A percentile compares a stretch with the other conserved stretches of the same genome.
Evolutionary conservation across 1,140 invertebrate species (phyloP).

Genomic region (Lanistes nyassanus): DNA sequence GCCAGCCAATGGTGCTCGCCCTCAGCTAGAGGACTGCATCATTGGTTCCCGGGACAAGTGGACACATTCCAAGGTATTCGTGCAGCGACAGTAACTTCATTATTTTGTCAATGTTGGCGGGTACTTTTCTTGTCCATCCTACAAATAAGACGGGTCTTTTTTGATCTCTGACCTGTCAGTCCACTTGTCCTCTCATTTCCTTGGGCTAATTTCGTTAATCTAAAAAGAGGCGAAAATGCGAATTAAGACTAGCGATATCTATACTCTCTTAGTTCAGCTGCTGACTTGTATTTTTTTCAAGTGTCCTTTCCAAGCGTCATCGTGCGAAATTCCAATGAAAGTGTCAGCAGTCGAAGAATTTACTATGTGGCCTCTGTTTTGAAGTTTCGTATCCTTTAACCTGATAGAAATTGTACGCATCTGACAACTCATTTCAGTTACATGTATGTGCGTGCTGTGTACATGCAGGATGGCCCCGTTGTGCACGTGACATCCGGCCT

Average conservation of each 20-base stretch:
- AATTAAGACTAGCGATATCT: not conserved
- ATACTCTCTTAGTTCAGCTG: too few species aligned
- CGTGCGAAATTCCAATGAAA: too few species aligned
- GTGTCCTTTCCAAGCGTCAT: too few species aligned
- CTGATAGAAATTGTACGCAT: not conserved
- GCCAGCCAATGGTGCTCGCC: not conserved
- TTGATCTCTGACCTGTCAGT: not conserved
- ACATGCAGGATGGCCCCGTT: conserved; percentile 36
- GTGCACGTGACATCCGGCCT: conserved; percentile 37
- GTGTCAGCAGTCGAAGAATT: too few species aligned
- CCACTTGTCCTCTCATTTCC: not conserved
- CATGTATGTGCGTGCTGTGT: not conserved
- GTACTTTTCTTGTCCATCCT: too few species aligned
- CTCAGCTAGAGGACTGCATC: conserved; percentile 35
- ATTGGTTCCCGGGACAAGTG: conserved; percentile 36
- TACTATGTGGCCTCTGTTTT: too few species aligned
- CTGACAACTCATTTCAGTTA: not conserved
- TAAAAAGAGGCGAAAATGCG: not conserved
- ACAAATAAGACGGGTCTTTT: not conserved
- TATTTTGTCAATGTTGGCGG: not conserved
- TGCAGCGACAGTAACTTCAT: too few species aligned
- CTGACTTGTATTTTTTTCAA: too few species aligned
- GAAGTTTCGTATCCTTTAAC: too few species aligned
- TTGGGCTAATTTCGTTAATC: not conserved
- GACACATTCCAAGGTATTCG: conserved; percentile 34